These are phyloP conservation scores for Merluccius polli DNA, from an alignment of 2,797 vertebrate genomes.

Conservation along the genomic window DNA sequence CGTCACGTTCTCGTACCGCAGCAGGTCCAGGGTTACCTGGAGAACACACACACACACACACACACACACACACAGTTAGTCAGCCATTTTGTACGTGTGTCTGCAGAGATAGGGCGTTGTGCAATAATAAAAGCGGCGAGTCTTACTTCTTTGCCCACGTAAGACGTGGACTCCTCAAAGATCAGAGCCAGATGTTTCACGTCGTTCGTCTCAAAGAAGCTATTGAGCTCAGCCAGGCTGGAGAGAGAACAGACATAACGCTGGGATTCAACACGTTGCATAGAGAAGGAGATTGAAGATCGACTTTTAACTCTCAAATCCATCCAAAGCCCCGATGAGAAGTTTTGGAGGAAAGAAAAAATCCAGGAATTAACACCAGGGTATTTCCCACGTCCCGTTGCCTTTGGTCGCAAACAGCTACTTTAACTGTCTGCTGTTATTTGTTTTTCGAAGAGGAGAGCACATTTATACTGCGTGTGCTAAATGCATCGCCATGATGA, in stretches of 20 bases:
- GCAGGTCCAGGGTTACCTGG: slow-evolving; percentile 87
- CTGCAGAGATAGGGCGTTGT: background rate
- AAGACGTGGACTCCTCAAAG: slow-evolving; percentile 81
- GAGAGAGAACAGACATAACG: slow-evolving; percentile 10
- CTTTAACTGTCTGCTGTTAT: background rate
- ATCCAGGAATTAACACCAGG: background rate
- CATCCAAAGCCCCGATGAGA: background rate
- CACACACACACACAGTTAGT: no score
- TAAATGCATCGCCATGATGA: background rate
- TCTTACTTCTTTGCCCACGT: slow-evolving; percentile 87
- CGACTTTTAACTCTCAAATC: background rate
- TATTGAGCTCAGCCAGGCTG: slow-evolving; percentile 77
- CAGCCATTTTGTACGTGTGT: background rate
- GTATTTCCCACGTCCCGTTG: no score
- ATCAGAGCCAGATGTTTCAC: slow-evolving; percentile 81
- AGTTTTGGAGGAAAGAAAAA: background rate
- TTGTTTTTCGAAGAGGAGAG: no score
- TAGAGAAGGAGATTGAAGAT: background rate
- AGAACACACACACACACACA: background rate
- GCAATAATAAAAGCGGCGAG: background rate
- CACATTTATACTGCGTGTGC: no score
- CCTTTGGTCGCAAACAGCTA: background rate
- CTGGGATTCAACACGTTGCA: background rate
- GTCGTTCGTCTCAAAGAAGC: slow-evolving; percentile 79
- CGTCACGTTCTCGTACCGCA: slow-evolving; percentile 80